phyloP scores from a whole-genome alignment of 2,888 invertebrate genomes.

The Rutpela maculata region DNA sequence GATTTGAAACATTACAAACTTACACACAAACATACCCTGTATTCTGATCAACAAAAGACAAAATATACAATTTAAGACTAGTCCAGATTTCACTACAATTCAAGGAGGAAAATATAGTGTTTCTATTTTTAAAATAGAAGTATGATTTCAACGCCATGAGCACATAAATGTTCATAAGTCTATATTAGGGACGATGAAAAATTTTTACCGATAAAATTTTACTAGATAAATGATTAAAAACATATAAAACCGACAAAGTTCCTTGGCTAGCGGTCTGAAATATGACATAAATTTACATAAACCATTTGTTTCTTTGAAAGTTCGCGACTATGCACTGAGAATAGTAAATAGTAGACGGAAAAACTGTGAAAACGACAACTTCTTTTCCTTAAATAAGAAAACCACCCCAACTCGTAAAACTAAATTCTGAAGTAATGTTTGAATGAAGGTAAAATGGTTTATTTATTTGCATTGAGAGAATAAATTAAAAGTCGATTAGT shows the following conservation, averaged over 20 bases:
- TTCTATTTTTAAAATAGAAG: too few relatives aligned
- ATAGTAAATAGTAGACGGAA: conserved; percentile 55
- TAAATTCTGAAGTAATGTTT: background rate
- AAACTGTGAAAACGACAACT: conserved; percentile 27
- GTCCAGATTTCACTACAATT: too few relatives aligned
- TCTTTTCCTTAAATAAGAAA: conserved; percentile 28
- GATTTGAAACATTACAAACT: too few relatives aligned
- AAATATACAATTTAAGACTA: too few relatives aligned
- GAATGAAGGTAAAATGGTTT: background rate
- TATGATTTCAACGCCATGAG: background rate
- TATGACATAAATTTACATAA: conserved; percentile 66
- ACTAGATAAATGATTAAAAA: conserved; percentile 27
- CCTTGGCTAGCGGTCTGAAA: conserved; percentile 51
- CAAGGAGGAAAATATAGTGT: too few relatives aligned
- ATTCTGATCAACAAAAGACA: too few relatives aligned
- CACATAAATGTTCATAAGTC: background rate
- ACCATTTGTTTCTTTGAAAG: conserved; percentile 67
- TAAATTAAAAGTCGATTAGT: background rate
- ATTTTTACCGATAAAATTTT: background rate
- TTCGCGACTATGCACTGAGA: conserved; percentile 63
- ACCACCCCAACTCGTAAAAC: background rate
- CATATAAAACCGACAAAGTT: conserved; percentile 23
- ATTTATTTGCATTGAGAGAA: background rate
- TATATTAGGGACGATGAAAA: background rate
- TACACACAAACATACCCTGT: too few relatives aligned